Evolutionary conservation across 1,140 invertebrate genomes (phyloP).

Genomic region (Periplaneta americana): DNA sequence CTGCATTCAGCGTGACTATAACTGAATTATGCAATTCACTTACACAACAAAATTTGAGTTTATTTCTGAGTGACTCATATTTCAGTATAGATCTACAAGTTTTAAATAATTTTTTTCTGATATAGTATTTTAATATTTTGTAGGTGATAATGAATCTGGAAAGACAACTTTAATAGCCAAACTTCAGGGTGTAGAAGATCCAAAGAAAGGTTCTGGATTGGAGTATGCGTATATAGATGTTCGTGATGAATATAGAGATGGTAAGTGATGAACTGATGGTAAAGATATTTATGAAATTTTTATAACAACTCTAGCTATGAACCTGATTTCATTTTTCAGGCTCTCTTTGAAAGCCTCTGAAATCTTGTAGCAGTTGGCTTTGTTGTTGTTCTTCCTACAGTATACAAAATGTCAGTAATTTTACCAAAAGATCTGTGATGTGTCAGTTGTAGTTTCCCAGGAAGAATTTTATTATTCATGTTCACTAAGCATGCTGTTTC

Average conservation of each 20-base stretch:
- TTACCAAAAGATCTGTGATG: too few relatives aligned
- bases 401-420: too few relatives aligned
- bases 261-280: slow-evolving; percentile 48
- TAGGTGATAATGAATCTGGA: slow-evolving; percentile 91
- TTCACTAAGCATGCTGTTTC: too few relatives aligned
- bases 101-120: neutral
- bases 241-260: slow-evolving; percentile 97
- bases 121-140: slow-evolving; percentile 21
- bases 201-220: slow-evolving; percentile 94
- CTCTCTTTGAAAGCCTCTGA: neutral
- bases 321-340: neutral
- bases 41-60: too few relatives aligned
- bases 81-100: too few relatives aligned
- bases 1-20: too few relatives aligned
- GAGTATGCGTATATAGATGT: slow-evolving; percentile 99
- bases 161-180: slow-evolving; percentile 97
- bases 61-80: too few relatives aligned
- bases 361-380: neutral
- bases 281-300: neutral
- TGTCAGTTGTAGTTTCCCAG: too few relatives aligned
- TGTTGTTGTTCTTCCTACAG: too few relatives aligned
- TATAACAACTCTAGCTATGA: neutral
- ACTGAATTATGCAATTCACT: too few relatives aligned
- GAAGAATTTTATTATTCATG: too few relatives aligned
- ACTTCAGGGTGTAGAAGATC: slow-evolving; percentile 89